phyloP scores from a whole-genome alignment of 2,888 invertebrate genomes.

The Brachypalpus laphriformis region DNA sequence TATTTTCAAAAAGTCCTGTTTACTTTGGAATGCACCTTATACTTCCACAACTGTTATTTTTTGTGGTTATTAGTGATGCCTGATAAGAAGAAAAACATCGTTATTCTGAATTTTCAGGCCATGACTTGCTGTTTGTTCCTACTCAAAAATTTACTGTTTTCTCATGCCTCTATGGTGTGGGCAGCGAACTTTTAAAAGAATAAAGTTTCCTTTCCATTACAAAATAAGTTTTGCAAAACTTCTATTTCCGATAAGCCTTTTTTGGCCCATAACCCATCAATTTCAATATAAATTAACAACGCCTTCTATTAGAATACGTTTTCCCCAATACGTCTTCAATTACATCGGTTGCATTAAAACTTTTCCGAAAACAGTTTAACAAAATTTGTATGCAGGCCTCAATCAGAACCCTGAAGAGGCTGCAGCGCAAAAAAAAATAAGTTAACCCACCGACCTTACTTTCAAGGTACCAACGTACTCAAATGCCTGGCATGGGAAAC shows the following conservation, averaged over 20 bases:
- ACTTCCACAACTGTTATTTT: too few relatives aligned
- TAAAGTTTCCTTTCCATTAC: neutral
- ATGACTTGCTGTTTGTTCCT: too few relatives aligned
- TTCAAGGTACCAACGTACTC: neutral
- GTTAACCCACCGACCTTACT: neutral
- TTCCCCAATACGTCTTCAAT: neutral
- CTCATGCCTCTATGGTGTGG: too few relatives aligned
- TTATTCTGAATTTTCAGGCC: too few relatives aligned
- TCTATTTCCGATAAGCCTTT: neutral
- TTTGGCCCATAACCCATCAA: neutral
- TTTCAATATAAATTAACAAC: neutral
- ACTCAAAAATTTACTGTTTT: too few relatives aligned
- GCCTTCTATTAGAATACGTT: neutral
- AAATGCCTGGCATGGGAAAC: neutral
- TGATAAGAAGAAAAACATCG: too few relatives aligned
- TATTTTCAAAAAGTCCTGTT: too few relatives aligned
- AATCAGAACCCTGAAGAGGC: neutral
- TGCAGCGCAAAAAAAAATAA: neutral
- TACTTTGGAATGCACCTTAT: too few relatives aligned
- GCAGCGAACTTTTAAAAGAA: neutral
- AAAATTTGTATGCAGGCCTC: slow-evolving; percentile 3
- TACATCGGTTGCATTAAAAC: neutral
- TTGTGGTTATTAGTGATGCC: too few relatives aligned
- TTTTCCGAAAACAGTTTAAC: neutral
- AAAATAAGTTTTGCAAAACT: neutral